Evolutionary conservation across 2,113 vertebrate species (phyloP).

Genomic region (Delphinapterus leucas): DNA sequence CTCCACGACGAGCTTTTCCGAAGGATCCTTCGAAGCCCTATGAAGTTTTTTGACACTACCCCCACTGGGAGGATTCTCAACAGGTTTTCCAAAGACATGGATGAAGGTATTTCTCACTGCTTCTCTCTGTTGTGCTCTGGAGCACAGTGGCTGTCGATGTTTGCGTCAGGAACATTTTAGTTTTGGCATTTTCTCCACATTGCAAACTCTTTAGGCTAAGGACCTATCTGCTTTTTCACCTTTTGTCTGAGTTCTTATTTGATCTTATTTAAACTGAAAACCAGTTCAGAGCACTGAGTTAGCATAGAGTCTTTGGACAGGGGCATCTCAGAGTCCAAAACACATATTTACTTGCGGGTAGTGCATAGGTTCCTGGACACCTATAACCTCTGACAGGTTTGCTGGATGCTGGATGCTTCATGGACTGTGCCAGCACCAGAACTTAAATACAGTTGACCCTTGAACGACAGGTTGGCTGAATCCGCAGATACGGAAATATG

Average conservation of each 20-base stretch:
- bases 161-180: neutral
- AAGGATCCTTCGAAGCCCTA: constrained; percentile 93
- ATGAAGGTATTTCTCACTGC: constrained; percentile 87
- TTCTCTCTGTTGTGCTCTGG: neutral
- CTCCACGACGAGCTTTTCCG: constrained; percentile 93
- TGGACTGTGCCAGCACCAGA: neutral
- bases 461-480: neutral
- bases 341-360: neutral
- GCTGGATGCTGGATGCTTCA: neutral
- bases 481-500: neutral
- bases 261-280: neutral
- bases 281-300: neutral
- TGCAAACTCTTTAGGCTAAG: neutral
- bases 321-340: neutral
- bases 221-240: neutral
- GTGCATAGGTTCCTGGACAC: neutral
- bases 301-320: neutral
- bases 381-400: neutral
- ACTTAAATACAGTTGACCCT: neutral
- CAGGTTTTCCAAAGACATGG: constrained; percentile 95
- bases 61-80: constrained; percentile 92
- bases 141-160: neutral
- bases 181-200: neutral
- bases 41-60: constrained; percentile 95
- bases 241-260: neutral